Percentiles rank a stretch among this genome's conserved stretches.
These are phyloP conservation scores for Columba livia DNA, from an alignment of 2,113 vertebrate genomes.

Conservation along the genomic window DNA sequence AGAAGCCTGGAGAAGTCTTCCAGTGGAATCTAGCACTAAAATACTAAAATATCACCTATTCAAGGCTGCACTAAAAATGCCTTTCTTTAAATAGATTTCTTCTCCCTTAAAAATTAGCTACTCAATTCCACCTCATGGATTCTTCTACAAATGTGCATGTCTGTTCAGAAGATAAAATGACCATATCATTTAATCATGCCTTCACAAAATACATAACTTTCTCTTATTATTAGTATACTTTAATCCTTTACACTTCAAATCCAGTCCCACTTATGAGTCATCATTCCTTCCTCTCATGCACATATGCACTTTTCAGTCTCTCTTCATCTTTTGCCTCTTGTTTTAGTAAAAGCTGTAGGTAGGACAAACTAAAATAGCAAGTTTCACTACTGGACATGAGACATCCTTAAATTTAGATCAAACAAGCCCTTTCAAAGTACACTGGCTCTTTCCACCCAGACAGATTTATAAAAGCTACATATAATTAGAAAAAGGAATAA, in stretches of 20 bases:
- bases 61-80: slow-evolving; percentile 30
- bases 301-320: background rate
- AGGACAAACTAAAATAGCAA: slow-evolving; percentile 39
- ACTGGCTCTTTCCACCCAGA: background rate
- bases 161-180: background rate
- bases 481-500: slow-evolving; percentile 56
- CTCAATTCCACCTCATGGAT: background rate
- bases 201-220: background rate
- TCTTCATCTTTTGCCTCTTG: slow-evolving; percentile 34
- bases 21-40: slow-evolving; percentile 3
- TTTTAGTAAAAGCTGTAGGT: slow-evolving; percentile 54
- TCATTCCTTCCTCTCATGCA: background rate
- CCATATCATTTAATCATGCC: background rate
- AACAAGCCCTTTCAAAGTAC: slow-evolving; percentile 30
- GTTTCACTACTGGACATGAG: slow-evolving; percentile 60
- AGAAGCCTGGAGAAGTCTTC: slow-evolving; percentile 28
- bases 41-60: slow-evolving; percentile 36
- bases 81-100: slow-evolving; percentile 19
- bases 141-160: background rate
- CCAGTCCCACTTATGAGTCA: slow-evolving; percentile 26
- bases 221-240: background rate
- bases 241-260: slow-evolving; percentile 1
- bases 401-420: slow-evolving; percentile 59
- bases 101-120: background rate
- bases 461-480: slow-evolving; percentile 40